Percentiles rank a stretch among this genome's conserved stretches.
These are phyloP conservation scores for Sceloporus undulatus DNA, from an alignment of 2,113 vertebrate species.

Conservation along the genomic window DNA sequence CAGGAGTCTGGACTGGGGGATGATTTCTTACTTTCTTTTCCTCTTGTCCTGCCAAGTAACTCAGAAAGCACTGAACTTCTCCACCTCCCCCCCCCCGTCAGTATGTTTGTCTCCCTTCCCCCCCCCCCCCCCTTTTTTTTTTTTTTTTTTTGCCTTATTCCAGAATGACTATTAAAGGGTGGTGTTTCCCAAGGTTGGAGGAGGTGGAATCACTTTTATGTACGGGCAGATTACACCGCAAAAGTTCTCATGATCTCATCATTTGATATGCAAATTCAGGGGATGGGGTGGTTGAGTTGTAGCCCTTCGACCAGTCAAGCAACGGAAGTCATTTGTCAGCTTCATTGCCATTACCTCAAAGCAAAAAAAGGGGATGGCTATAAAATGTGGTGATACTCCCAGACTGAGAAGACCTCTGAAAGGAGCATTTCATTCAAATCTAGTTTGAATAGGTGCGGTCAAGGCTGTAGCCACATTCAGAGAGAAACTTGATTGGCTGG, in stretches of 20 bases:
- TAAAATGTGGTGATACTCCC: slow-evolving; percentile 16
- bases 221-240: slow-evolving; percentile 24
- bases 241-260: slow-evolving; percentile 45
- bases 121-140: too few species aligned
- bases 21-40: slow-evolving; percentile 36
- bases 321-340: slow-evolving; percentile 38
- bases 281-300: neutral
- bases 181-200: slow-evolving; percentile 18
- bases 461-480: neutral
- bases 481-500: neutral
- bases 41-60: slow-evolving; percentile 63
- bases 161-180: slow-evolving; percentile 16
- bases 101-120: neutral
- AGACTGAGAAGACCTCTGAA: slow-evolving; percentile 29
- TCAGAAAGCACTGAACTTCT: slow-evolving; percentile 46
- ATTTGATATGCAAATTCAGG: slow-evolving; percentile 34
- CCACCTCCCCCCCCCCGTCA: slow-evolving; percentile 22
- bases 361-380: neutral
- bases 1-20: slow-evolving; percentile 51
- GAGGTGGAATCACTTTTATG: neutral
- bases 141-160: neutral
- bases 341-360: neutral
- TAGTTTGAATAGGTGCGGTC: neutral
- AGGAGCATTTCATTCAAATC: slow-evolving; percentile 18
- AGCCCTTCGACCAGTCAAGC: neutral